Evolutionary conservation across 53 echinoderm and acorn worm genomes (phyloP).

Genomic region (Echinometra lucunter): DNA sequence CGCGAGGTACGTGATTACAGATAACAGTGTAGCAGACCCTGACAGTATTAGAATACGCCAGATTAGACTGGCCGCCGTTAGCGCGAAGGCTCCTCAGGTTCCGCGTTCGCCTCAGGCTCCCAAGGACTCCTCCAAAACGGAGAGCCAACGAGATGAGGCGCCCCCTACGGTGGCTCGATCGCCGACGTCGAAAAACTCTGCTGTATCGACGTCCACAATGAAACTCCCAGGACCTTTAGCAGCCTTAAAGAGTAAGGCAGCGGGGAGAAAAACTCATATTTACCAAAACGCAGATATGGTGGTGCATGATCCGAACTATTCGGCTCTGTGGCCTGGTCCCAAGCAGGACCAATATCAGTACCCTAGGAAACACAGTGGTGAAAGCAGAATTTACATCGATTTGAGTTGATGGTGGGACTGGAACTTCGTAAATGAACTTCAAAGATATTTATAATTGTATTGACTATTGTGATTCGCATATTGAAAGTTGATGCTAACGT

Average conservation of each 20-base stretch:
- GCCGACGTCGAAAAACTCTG: constrained; percentile 31
- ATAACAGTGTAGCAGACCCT: constrained; percentile 82
- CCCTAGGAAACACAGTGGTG: constrained; percentile 68
- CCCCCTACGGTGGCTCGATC: constrained; percentile 67
- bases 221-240: constrained; percentile 63
- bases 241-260: constrained; percentile 51
- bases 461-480: background rate
- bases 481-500: background rate
- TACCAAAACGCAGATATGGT: constrained; percentile 89
- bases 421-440: background rate
- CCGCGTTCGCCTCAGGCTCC: constrained; percentile 14
- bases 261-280: constrained; percentile 75
- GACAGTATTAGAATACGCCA: constrained; percentile 77
- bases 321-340: constrained; percentile 82
- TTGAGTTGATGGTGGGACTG: constrained; percentile 71
- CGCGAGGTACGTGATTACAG: constrained; percentile 90
- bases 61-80: constrained; percentile 72
- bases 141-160: background rate
- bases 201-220: constrained; percentile 1
- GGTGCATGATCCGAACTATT: constrained; percentile 85
- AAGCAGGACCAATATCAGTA: constrained; percentile 57
- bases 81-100: constrained; percentile 57
- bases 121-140: constrained; percentile 28
- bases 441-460: background rate
- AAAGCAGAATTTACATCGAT: constrained; percentile 95